phyloP scores from a whole-genome alignment of 2,113 vertebrate genomes.

The Crotalus helleri region DNA sequence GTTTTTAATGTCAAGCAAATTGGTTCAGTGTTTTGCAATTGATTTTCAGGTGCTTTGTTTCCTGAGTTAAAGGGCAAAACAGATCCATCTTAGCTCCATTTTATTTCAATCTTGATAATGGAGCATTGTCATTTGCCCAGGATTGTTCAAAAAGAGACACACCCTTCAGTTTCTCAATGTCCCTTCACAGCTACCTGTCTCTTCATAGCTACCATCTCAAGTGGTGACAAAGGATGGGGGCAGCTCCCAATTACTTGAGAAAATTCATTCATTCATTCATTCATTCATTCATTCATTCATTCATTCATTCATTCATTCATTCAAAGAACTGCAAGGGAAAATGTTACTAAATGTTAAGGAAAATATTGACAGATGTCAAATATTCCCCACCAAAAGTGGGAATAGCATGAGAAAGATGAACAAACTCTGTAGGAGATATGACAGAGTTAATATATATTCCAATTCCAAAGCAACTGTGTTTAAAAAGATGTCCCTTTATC shows the following conservation, averaged over 20 bases:
- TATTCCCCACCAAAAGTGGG: constrained; percentile 6
- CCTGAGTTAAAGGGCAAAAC: background rate
- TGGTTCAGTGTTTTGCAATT: constrained; percentile 21
- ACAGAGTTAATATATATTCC: constrained; percentile 54
- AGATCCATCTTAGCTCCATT: background rate
- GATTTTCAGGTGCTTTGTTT: background rate
- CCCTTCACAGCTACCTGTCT: background rate
- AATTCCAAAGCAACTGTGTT: constrained; percentile 49
- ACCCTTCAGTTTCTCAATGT: background rate
- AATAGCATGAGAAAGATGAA: constrained; percentile 44
- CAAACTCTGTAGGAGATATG: constrained; percentile 36
- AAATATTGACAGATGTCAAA: background rate
- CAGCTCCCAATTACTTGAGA: background rate
- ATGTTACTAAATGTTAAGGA: background rate
- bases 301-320: background rate
- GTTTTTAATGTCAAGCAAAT: background rate
- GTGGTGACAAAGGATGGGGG: background rate
- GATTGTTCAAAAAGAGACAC: background rate
- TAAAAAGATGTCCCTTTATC: constrained; percentile 26
- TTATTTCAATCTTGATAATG: background rate
- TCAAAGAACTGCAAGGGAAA: background rate
- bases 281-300: background rate
- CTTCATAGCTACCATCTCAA: background rate
- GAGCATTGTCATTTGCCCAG: background rate
- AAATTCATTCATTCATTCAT: background rate